phyloP scores from a whole-genome alignment of 2,888 invertebrate species.

The Andrena haemorrhoa region DNA sequence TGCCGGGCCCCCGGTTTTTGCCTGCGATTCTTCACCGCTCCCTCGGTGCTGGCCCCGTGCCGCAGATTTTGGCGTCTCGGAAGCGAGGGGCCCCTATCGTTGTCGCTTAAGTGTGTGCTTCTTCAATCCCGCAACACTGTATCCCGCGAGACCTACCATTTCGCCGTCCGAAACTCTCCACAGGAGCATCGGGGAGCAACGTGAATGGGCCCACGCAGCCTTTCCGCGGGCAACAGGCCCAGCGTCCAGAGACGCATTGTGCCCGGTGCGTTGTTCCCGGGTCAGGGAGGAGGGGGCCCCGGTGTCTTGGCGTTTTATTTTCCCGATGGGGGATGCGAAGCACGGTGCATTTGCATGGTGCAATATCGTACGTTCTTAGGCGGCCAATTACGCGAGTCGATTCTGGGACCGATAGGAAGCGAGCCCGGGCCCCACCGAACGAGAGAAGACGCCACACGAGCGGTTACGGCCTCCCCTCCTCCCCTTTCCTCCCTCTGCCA shows the following conservation, averaged over 20 bases:
- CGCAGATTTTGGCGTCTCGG: too few species aligned
- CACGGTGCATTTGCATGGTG: conserved; percentile 83
- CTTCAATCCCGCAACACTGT: neutral
- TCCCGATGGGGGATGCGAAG: conserved; percentile 46
- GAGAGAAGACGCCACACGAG: conserved; percentile 64
- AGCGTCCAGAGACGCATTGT: conserved; percentile 23
- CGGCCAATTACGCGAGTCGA: conserved; percentile 85
- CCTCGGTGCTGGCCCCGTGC: too few species aligned
- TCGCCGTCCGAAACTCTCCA: neutral
- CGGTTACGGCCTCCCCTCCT: conserved; percentile 31
- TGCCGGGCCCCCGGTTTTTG: conserved; percentile 42
- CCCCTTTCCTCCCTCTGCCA: neutral
- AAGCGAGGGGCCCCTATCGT: too few species aligned
- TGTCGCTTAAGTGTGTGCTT: too few species aligned
- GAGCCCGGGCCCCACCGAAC: conserved; percentile 70
- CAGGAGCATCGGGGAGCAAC: neutral
- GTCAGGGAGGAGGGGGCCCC: conserved; percentile 34
- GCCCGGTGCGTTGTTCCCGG: conserved; percentile 54
- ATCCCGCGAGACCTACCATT: neutral
- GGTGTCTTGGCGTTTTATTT: conserved; percentile 72
- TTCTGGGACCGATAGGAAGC: conserved; percentile 77
- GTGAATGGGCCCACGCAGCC: conserved; percentile 2
- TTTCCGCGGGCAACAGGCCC: conserved; percentile 15
- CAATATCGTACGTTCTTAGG: conserved; percentile 84
- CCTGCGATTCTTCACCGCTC: too few species aligned